Evolutionary conservation across 35 echinoderm and acorn worm species (phyloP), one percentile per base, ranked within the genome.

Genomic region (Lytechinus pictus): DNA sequence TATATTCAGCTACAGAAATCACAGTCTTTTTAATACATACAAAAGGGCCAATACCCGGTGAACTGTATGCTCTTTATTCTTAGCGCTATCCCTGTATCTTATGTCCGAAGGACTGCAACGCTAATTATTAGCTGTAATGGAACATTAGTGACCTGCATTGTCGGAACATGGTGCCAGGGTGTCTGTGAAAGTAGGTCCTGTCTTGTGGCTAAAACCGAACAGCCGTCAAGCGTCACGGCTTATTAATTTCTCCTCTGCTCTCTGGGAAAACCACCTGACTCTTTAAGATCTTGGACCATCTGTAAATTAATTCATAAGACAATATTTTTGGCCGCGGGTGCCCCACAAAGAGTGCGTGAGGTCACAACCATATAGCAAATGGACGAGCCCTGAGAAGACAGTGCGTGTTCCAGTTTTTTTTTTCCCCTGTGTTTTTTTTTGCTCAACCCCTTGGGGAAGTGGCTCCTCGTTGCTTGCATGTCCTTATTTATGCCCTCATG

Each of bases 231-330:
- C 52, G 88, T 90, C 88, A 90, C 24, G 88, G 88, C 27, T 90
- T 90, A 90, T 90, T 90, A 90, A 90, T 90, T 90, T 54, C 52
- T 54, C 28, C 88, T 54, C 29, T 90, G 66, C 88, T 90, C 52
- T 54, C 3, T 29, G 24, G 52, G 8, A 90, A 90, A 90, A 44
- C 88, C 88, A 90, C 88, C 88, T 90, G 88, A 90, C 88, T 52
- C 33, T 90, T n/a, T 24, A 54, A 90, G 88, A 90, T 90, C 88
- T 54, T 27, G 29, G 29, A 21, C 88, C 88, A 90, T 90, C 88
- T 90, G 88, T 54, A 90, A 90, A 90, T 90, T 90, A 90, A 54
- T 90, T 90, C 88, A 90, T 90, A 90, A 90, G 88, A 54, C 24
- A 90, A 79, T 79, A 79, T 79, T 79, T 79, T 79, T 16, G 66